phyloP scores from a whole-genome alignment of 2,797 vertebrate genomes.

The Mareca strepera region DNA sequence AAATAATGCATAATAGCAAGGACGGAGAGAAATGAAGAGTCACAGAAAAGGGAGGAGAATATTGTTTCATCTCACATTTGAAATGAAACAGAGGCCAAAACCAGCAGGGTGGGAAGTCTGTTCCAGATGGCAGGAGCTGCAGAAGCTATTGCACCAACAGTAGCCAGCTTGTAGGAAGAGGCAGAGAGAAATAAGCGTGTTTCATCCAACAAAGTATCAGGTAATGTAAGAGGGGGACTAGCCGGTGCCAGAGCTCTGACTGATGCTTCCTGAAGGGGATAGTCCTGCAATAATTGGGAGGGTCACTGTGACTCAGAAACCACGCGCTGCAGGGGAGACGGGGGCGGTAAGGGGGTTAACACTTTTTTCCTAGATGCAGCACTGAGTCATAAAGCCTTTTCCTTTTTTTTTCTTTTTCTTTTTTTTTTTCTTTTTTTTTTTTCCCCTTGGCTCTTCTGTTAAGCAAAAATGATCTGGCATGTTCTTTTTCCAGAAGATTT shows the following conservation, averaged over 20 bases:
- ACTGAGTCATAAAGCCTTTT: slow-evolving; percentile 53
- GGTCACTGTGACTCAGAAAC: slow-evolving; percentile 59
- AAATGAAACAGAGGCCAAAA: slow-evolving; percentile 56
- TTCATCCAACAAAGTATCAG: slow-evolving; percentile 43
- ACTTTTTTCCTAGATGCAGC: slow-evolving; percentile 34
- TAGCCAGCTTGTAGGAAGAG: slow-evolving; percentile 48
- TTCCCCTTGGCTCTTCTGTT: neutral
- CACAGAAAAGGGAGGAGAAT: slow-evolving; percentile 28
- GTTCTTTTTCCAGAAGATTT: slow-evolving; percentile 3
- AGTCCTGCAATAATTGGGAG: slow-evolving; percentile 36
- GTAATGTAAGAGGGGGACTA: slow-evolving; percentile 11
- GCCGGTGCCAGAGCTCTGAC: neutral
- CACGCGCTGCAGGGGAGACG: neutral
- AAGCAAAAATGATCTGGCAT: neutral
- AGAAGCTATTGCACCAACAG: slow-evolving; percentile 55
- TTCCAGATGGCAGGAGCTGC: slow-evolving; percentile 66
- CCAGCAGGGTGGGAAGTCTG: slow-evolving; percentile 58
- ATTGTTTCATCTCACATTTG: slow-evolving; percentile 56
- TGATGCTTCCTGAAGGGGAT: slow-evolving; percentile 12
- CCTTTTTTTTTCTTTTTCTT: too few species aligned
- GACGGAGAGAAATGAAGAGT: slow-evolving; percentile 38
- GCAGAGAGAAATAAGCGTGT: slow-evolving; percentile 2
- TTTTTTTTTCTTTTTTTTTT: too few species aligned
- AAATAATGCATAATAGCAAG: slow-evolving; percentile 43
- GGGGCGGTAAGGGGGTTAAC: neutral